Conservation (phyloP, 2,888 invertebrate genomes). For the Subacronicta megacephala region DNA sequence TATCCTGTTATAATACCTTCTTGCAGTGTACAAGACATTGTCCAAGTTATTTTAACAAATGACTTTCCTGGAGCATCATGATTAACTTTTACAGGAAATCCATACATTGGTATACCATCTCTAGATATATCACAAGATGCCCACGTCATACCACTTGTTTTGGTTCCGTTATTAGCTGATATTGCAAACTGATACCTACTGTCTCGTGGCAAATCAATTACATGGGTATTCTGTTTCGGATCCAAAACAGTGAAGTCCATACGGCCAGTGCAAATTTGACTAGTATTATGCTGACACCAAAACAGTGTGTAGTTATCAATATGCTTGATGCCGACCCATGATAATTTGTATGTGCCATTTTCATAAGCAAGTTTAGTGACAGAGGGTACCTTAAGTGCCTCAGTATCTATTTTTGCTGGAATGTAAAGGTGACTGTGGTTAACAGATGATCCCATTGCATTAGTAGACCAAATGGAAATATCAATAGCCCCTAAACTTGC, state of each 20-base stretch:
- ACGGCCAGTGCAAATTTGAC: conserved; percentile 88
- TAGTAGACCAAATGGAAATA: conserved; percentile 90
- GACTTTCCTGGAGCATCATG: conserved; percentile 79
- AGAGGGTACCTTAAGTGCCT: conserved; percentile 83
- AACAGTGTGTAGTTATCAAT: conserved; percentile 93
- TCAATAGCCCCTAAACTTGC: conserved; percentile 80
- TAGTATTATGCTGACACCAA: conserved; percentile 91
- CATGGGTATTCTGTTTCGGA: conserved; percentile 82
- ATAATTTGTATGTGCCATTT: conserved; percentile 92
- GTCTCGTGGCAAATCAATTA: conserved; percentile 90
- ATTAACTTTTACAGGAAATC: conserved; percentile 79
- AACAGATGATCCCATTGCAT: conserved; percentile 89
- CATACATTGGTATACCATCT: conserved; percentile 88
- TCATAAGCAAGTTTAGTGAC: conserved; percentile 93
- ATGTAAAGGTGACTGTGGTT: conserved; percentile 90
- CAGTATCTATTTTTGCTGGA: conserved; percentile 86
- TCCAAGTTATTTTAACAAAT: conserved; percentile 91
- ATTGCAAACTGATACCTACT: conserved; percentile 94
- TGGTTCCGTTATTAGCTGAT: conserved; percentile 92
- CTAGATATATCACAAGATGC: conserved; percentile 91
- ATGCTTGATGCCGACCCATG: conserved; percentile 91
- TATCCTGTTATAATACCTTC: conserved; percentile 93
- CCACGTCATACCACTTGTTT: conserved; percentile 96
- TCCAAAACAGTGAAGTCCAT: conserved; percentile 82
- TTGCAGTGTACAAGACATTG: conserved; percentile 93